Base-by-base conservation (phyloP, 2,888 invertebrate genomes). In the Neelides folsomi region DNA sequence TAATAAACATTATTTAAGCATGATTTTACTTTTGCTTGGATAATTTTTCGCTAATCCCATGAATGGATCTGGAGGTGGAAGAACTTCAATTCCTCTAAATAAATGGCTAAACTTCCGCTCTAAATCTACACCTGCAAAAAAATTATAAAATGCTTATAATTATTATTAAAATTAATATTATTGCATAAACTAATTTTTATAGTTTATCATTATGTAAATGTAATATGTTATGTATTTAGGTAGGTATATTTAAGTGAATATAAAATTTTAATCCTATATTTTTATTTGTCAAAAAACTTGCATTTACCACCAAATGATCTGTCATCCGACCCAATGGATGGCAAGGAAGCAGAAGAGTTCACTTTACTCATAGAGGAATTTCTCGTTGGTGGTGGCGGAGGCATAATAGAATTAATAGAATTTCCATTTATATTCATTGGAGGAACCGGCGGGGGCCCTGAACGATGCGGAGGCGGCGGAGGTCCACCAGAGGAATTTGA, bases 11-110 rank as follows among this genome's bases (percentile, higher is more conserved):
- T n/a, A 16, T 15, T 44, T 16, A 39, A 41, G 8, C 12, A 43
- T 42, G 19, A 70, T 68, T 76, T 76, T 76, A 69, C 73, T 74
- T 70, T 77, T 77, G 70, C 79, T 80, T 71, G 78, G 79, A 74
- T 83, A 83, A 47, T 79, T 75, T 71, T 83, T 83, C 39, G 75
- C 70, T 66, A 81, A 73, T 64, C 79, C 76, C 62, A 76, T 73
- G 72, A 81, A 85, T 53, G 78, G 77, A 63, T 79, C 80, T 9
- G 86, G 86, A 19, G 72, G 71, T 8, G 86, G 83, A 71, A 86
- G 82, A 60, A 72, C 72, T 52, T 74, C 71, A 2, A 76, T 68
- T 12, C 77, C 70, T 58, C 76, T 77, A 72, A 86, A 86, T 62
- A 76, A 70, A 44, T 78, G 76, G 34, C 75, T 75, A 71, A 81